These are phyloP conservation scores for Gobiocypris rarus DNA, from an alignment of 2,113 vertebrate genomes.

Conservation along the genomic window DNA sequence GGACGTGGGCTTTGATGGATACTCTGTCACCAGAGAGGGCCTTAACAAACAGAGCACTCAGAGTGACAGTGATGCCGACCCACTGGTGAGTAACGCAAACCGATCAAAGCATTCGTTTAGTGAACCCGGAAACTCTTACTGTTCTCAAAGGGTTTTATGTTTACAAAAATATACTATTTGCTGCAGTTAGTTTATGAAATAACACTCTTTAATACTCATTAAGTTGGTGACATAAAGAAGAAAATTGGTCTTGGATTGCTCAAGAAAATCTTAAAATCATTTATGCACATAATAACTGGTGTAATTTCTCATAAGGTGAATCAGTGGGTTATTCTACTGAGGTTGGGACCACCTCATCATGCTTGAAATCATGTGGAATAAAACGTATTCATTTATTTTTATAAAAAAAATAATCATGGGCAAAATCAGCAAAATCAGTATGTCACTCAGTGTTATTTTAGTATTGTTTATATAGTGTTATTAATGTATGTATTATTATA, in stretches of 20 bases:
- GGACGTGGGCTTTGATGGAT: slow-evolving; percentile 95
- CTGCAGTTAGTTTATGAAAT: neutral
- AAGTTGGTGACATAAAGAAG: neutral
- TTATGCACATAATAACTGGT: neutral
- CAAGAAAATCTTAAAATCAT: neutral
- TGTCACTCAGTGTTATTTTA: too few species aligned
- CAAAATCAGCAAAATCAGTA: too few species aligned
- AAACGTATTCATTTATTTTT: neutral
- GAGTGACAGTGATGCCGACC: slow-evolving; percentile 90
- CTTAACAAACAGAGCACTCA: slow-evolving; percentile 83
- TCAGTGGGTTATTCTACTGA: neutral
- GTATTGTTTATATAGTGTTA: too few species aligned
- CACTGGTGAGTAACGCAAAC: slow-evolving; percentile 82
- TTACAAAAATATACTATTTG: neutral
- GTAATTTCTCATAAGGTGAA: neutral
- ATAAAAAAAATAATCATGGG: too few species aligned
- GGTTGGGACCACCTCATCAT: too few species aligned
- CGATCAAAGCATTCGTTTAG: neutral
- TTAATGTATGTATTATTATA: too few species aligned
- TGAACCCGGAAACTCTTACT: too few species aligned
- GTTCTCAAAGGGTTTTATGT: too few species aligned
- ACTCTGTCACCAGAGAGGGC: slow-evolving; percentile 86
- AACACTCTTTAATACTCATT: too few species aligned
- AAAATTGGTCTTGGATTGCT: neutral
- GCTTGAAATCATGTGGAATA: neutral